Evolutionary conservation across 2,797 vertebrate genomes (phyloP).

Genomic region (Graptemys geographica): DNA sequence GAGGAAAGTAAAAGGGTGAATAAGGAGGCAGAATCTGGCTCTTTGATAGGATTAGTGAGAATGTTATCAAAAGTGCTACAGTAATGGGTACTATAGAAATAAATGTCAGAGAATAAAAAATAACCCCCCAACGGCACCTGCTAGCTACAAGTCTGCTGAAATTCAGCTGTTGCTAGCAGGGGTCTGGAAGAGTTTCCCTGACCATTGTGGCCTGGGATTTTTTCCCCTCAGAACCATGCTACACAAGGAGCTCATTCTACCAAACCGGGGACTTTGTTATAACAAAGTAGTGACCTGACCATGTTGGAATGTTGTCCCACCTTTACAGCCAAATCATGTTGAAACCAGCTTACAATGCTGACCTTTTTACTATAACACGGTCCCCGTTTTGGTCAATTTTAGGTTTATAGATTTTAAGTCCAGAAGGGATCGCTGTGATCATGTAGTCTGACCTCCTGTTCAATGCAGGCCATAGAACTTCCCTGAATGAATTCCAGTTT

Average conservation of each 20-base stretch:
- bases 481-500: accelerated
- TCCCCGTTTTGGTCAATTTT: not conserved
- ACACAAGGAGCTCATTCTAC: not conserved
- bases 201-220: not conserved
- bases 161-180: constrained; percentile 17
- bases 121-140: constrained; percentile 21
- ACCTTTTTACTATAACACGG: not conserved
- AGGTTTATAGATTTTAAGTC: not conserved
- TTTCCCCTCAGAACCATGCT: not conserved
- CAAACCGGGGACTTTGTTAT: not conserved
- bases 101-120: constrained; percentile 4
- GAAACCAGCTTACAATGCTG: not conserved
- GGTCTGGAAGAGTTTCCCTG: not conserved
- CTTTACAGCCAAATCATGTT: not conserved
- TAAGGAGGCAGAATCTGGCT: not conserved
- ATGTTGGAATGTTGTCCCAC: not conserved
- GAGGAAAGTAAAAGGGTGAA: not conserved
- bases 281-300: not conserved
- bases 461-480: not conserved
- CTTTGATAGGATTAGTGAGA: not conserved
- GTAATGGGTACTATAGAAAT: not conserved
- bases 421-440: not conserved
- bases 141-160: constrained; percentile 25
- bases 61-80: not conserved
- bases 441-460: not conserved